Base-by-base conservation (phyloP, 2,797 vertebrate genomes). In the Gephyroberyx darwinii region DNA sequence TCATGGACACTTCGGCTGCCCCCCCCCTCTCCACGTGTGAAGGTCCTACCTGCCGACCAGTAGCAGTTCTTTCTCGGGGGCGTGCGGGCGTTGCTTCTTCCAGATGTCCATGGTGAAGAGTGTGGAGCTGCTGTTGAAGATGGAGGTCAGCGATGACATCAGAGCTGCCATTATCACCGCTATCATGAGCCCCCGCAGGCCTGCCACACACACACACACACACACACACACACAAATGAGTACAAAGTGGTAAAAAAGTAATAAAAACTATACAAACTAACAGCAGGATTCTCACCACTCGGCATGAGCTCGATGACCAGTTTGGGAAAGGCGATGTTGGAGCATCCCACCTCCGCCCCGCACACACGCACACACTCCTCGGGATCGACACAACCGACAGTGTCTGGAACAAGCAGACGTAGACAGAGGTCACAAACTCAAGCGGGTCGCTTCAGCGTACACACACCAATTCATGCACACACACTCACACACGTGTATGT, bases 41-140 rank as follows among this genome's bases (percentile, higher is more conserved):
- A 37, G 5, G 22, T 17, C 54, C 2, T 76, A 96, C 97, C 96
- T 95, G 88, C 96, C 96, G 19, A 96, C 95, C 71, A 96, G 80
- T 16, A 98, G 93, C 76, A 97, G 94, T 86, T 98, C 97, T 63
- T 70, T 93, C 88, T 98, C 96, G 0, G 92, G 74, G 0, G 96
- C 95, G 0, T 53, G 66, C 0, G 89, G 88, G 22, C 95, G 92
- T 71, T 96, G 88, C 76, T 94, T 95, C 90, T 94, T 95, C 96
- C 97, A 96, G 90, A 96, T 95, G 93, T 96, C 96, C 95, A 95
- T 95, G 78, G 96, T 96, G 91, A 97, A 97, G 50, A 98, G 93
- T 0, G 95, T 95, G 85, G 96, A 97, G 90, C 95, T 96, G 90
- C 96, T 97, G 89, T 96, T 98, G 68, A 96, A 96, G 85, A 96